Conservation (phyloP, 2,113 vertebrate genomes). For the Lamprotornis superbus region DNA sequence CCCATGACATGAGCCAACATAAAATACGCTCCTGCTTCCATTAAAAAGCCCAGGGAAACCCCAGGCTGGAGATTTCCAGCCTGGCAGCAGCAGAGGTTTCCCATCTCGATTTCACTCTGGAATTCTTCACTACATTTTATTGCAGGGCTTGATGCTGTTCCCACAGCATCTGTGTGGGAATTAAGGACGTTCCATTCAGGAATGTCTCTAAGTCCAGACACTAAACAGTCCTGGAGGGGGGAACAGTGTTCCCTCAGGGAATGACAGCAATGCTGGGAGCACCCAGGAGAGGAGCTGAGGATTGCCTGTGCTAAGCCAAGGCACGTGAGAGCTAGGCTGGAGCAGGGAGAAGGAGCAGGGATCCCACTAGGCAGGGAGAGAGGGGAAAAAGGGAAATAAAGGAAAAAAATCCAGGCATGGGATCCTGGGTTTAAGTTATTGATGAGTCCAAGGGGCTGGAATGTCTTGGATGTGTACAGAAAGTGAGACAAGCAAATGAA, state of each 20-base stretch:
- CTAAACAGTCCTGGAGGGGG: background rate
- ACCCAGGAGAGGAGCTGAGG: background rate
- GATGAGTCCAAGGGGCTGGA: background rate
- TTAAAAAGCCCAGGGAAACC: background rate
- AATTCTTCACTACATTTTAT: slow-evolving; percentile 31
- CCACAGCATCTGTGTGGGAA: background rate
- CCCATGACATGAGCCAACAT: background rate
- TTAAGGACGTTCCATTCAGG: background rate
- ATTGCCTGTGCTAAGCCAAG: background rate
- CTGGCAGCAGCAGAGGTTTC: slow-evolving; percentile 15
- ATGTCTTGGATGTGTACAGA: background rate
- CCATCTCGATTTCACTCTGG: slow-evolving; percentile 49
- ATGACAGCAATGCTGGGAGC: background rate
- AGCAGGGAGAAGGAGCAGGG: background rate
- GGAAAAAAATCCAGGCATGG: background rate
- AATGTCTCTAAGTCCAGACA: background rate
- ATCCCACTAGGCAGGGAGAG: background rate
- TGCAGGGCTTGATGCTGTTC: background rate
- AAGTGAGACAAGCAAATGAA: background rate
- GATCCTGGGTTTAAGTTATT: background rate
- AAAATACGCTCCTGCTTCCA: background rate
- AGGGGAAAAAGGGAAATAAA: background rate
- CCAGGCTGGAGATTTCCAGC: slow-evolving; percentile 8
- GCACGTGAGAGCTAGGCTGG: rapidly evolving
- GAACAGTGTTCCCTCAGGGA: background rate